phyloP scores from a whole-genome alignment of 1,140 invertebrate species.

The Ctenoplectra terminalis region DNA sequence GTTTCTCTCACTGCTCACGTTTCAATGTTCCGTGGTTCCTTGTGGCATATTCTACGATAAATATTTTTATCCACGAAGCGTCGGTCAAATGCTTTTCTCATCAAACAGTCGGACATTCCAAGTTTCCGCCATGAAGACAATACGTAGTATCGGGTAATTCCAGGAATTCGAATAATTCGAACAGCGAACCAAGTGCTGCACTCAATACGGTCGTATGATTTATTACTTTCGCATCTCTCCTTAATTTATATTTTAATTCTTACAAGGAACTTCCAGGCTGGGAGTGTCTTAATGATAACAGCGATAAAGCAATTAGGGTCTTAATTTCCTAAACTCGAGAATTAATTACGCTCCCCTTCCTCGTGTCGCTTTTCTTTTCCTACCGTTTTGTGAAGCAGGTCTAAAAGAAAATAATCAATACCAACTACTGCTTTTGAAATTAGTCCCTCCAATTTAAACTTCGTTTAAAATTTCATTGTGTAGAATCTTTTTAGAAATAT shows the following conservation, averaged over 20 bases:
- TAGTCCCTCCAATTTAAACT: background rate
- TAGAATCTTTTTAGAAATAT: background rate
- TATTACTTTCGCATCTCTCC: background rate
- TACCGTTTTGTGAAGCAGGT: background rate
- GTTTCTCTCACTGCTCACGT: background rate
- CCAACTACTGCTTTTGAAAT: no score
- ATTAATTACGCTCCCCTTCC: background rate
- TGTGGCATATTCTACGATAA: background rate
- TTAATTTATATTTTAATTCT: slow-evolving; percentile 24
- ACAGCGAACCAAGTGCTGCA: background rate
- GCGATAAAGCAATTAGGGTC: background rate
- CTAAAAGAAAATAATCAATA: background rate
- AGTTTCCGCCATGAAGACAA: background rate
- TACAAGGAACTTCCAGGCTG: background rate
- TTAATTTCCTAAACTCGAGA: background rate
- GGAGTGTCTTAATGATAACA: background rate
- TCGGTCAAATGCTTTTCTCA: background rate
- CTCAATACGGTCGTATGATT: background rate
- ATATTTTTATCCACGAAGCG: background rate
- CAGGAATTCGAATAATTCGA: slow-evolving; percentile 34
- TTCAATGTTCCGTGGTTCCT: background rate
- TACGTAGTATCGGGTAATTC: slow-evolving; percentile 9
- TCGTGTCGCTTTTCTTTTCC: background rate
- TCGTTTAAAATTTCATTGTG: background rate
- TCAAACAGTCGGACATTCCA: background rate